Conservation (phyloP, 92 coral and sea anemone genomes). For the Palythoa caribaeorum region DNA sequence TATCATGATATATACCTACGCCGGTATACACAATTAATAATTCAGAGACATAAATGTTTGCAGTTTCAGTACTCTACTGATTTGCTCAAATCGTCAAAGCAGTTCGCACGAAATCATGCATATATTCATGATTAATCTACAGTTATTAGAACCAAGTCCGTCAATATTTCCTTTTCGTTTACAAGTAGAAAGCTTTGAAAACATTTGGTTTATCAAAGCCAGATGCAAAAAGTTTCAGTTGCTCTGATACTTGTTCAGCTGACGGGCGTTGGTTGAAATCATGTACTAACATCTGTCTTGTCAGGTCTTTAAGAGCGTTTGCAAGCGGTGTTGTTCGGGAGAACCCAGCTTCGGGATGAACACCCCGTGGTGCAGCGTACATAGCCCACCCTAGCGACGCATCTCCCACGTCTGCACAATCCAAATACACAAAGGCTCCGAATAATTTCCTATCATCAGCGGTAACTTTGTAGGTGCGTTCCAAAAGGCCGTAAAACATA, state of each 20-base stretch:
- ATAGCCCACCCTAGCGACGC: conserved; percentile 62
- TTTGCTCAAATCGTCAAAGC: no score
- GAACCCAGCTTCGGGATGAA: conserved; percentile 42
- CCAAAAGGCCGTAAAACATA: conserved; percentile 79
- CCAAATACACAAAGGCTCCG: conserved; percentile 80
- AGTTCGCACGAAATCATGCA: not conserved
- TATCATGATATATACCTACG: no score
- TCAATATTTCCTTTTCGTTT: not conserved
- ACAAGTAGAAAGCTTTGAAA: conserved; percentile 44
- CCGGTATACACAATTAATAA: no score
- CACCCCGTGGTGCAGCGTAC: conserved; percentile 53
- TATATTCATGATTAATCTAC: not conserved
- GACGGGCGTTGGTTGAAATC: conserved; percentile 60
- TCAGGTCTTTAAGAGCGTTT: conserved; percentile 49
- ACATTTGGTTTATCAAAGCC: conserved; percentile 43
- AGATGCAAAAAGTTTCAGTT: conserved; percentile 32
- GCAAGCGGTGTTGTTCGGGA: conserved; percentile 41
- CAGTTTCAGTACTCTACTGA: no score
- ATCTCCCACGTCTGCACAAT: conserved; percentile 12
- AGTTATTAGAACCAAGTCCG: not conserved
- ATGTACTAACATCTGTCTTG: conserved; percentile 51
- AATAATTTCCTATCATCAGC: conserved; percentile 61
- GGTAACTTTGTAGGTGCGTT: conserved; percentile 70
- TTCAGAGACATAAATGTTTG: no score
- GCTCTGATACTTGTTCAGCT: conserved; percentile 44